These are phyloP conservation scores for Anodontia alba DNA, from an alignment of 2,888 invertebrate species.

Conservation along the genomic window DNA sequence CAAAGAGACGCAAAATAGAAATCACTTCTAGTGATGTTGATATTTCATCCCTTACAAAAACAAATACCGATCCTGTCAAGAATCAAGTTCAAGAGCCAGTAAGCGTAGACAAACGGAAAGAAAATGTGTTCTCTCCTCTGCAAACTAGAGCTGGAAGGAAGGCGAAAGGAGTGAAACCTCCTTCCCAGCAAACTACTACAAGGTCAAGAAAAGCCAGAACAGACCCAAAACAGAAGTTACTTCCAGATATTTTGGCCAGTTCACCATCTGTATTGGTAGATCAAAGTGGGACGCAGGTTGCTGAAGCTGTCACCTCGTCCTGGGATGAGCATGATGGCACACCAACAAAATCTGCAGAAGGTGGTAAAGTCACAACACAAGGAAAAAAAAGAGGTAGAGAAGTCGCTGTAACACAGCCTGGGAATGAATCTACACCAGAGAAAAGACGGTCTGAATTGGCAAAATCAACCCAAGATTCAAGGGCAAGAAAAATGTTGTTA, in stretches of 20 bases:
- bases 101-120: conserved; percentile 27
- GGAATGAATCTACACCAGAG: conserved; percentile 49
- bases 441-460: conserved; percentile 12
- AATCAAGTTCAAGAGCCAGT: conserved; percentile 30
- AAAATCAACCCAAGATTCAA: conserved; percentile 1
- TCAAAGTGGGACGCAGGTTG: not conserved
- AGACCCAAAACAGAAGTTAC: conserved; percentile 46
- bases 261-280: not conserved
- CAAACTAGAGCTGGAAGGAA: conserved; percentile 55
- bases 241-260: conserved; percentile 15
- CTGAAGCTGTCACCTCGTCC: conserved; percentile 66
- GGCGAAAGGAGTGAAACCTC: conserved; percentile 26
- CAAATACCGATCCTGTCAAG: conserved; percentile 45
- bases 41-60: conserved; percentile 38
- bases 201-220: conserved; percentile 45
- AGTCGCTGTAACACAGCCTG: not conserved
- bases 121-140: conserved; percentile 53
- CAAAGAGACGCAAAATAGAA: conserved; percentile 78
- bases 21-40: conserved; percentile 47
- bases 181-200: conserved; percentile 35
- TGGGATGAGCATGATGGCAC: conserved; percentile 74
- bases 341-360: conserved; percentile 23
- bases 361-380: not conserved
- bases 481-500: conserved; percentile 58
- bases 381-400: conserved; percentile 38